Conservation (phyloP, 1,140 invertebrate species). For the Brachionus rubens region DNA sequence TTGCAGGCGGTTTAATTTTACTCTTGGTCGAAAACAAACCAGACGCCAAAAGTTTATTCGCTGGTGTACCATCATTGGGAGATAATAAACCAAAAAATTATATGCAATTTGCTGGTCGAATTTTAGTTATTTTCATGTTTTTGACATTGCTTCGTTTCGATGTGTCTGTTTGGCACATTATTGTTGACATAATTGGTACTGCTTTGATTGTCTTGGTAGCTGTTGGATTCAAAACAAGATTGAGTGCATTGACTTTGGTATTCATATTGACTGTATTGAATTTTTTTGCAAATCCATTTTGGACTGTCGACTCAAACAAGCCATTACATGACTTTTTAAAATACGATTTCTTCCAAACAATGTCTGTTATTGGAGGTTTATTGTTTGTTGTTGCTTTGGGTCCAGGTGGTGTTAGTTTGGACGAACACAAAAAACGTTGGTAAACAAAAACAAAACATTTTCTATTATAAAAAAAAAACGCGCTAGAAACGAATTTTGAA, state of each 20-base stretch:
- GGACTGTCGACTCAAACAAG: constrained; percentile 87
- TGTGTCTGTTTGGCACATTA: constrained; percentile 65
- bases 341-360: constrained; percentile 99
- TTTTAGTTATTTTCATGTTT: constrained; percentile 97
- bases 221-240: constrained; percentile 96
- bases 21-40: constrained; percentile 88
- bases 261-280: constrained; percentile 83
- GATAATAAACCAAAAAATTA: constrained; percentile 98
- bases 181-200: constrained; percentile 86
- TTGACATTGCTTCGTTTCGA: constrained; percentile 91
- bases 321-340: constrained; percentile 97
- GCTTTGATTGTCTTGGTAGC: constrained; percentile 91
- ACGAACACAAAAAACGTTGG: constrained; percentile 47
- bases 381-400: constrained; percentile 96
- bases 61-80: constrained; percentile 86
- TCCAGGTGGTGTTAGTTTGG: constrained; percentile 76
- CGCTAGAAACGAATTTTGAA: too few species aligned
- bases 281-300: constrained; percentile 96
- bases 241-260: constrained; percentile 89
- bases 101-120: constrained; percentile 87
- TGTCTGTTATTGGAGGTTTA: constrained; percentile 97
- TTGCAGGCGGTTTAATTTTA: constrained; percentile 88
- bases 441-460: neutral
- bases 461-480: too few species aligned
- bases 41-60: constrained; percentile 84